Evolutionary conservation across 2,113 vertebrate species (phyloP).

Genomic region (Saccopteryx bilineata): DNA sequence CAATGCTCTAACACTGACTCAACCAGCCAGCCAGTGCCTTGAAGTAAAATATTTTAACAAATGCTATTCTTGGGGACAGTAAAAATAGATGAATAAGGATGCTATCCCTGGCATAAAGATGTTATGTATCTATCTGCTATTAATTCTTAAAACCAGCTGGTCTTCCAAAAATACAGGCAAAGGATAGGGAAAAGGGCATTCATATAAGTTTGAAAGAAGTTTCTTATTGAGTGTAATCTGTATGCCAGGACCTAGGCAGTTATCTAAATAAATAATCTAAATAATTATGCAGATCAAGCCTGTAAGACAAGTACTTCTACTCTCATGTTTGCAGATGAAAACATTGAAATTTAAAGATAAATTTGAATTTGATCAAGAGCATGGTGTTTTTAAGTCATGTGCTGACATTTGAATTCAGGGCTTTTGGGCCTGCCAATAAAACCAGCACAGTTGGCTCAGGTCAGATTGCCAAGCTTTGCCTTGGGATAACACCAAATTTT

Average conservation of each 20-base stretch:
- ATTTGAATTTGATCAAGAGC: neutral
- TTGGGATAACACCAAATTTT: neutral
- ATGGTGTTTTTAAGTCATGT: neutral
- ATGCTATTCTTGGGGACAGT: neutral
- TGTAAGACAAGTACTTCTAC: neutral
- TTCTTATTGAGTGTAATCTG: neutral
- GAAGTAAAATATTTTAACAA: constrained; percentile 47
- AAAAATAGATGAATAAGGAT: neutral
- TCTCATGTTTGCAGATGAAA: constrained; percentile 9
- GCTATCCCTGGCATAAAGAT: neutral
- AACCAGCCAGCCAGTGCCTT: neutral
- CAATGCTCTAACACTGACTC: too few relatives aligned
- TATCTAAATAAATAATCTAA: constrained; percentile 18
- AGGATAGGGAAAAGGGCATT: neutral
- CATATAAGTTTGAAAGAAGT: neutral
- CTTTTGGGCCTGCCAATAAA: constrained; percentile 27
- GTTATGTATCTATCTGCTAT: neutral
- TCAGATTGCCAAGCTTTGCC: neutral
- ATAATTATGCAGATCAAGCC: neutral
- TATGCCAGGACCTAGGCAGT: neutral
- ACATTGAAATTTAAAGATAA: neutral
- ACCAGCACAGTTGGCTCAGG: neutral
- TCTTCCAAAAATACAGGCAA: neutral
- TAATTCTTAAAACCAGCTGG: neutral
- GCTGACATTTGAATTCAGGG: constrained; percentile 22